phyloP scores from a whole-genome alignment of 2,888 invertebrate species.

The Ditula angustiorana region DNA sequence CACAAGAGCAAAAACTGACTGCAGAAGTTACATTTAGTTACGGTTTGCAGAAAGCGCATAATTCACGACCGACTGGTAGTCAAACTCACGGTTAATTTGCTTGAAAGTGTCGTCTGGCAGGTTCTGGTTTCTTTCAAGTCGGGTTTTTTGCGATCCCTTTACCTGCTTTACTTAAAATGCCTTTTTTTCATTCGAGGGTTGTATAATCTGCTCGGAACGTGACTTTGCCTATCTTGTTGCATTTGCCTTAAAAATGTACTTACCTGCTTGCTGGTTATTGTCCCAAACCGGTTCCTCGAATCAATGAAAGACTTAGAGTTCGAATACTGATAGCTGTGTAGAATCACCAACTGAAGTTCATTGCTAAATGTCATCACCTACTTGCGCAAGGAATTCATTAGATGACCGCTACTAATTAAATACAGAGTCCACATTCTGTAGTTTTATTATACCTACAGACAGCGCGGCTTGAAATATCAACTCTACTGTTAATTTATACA shows the following conservation, averaged over 20 bases:
- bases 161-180: constrained; percentile 42
- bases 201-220: constrained; percentile 33
- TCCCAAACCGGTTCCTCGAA: constrained; percentile 19
- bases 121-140: constrained; percentile 54
- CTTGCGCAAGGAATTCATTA: constrained; percentile 19
- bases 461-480: background rate
- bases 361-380: background rate
- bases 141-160: constrained; percentile 51
- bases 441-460: constrained; percentile 2
- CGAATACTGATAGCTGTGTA: background rate
- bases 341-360: constrained; percentile 10
- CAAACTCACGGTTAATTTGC: constrained; percentile 61
- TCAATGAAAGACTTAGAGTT: background rate
- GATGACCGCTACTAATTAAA: constrained; percentile 12
- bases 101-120: constrained; percentile 56
- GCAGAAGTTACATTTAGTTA: constrained; percentile 34
- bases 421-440: constrained; percentile 19
- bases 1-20: constrained; percentile 30
- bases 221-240: constrained; percentile 20
- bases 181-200: constrained; percentile 29
- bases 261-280: constrained; percentile 6
- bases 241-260: constrained; percentile 1
- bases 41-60: constrained; percentile 48
- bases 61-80: constrained; percentile 52
- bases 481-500: background rate